Percentiles rank a stretch among this genome's conserved stretches.
Conservation (phyloP, 2,113 vertebrate genomes). For the Rhynchopsitta pachyrhyncha region DNA sequence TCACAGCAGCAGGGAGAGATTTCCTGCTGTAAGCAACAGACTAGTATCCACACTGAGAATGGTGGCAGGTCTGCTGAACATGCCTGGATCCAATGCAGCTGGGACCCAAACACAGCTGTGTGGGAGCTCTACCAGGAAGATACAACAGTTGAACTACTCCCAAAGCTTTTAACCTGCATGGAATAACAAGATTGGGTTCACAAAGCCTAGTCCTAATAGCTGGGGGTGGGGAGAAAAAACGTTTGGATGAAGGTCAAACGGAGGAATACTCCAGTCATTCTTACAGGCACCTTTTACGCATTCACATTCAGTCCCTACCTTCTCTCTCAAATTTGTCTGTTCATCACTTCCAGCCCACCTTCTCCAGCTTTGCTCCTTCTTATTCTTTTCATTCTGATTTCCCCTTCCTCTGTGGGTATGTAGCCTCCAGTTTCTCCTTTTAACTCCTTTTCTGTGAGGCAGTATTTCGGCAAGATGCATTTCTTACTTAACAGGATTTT, state of each 20-base stretch:
- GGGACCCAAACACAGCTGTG: constrained; percentile 35
- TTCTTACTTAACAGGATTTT: neutral
- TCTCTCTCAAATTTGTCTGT: neutral
- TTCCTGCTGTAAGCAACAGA: neutral
- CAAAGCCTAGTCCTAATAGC: neutral
- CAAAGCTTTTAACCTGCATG: neutral
- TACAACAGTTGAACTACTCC: neutral
- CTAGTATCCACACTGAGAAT: neutral
- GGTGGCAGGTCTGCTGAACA: neutral
- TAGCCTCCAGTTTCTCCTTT: neutral
- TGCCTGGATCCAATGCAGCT: neutral
- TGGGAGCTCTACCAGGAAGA: neutral
- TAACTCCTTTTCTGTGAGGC: neutral
- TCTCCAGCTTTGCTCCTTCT: neutral
- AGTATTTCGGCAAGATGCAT: neutral
- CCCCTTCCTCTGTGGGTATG: neutral
- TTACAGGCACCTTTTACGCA: neutral
- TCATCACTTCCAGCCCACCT: neutral
- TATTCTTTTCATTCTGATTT: neutral
- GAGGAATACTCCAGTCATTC: neutral
- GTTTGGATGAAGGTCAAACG: neutral
- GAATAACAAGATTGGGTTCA: neutral
- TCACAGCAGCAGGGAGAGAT: neutral
- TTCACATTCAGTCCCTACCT: neutral
- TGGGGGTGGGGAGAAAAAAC: neutral